Conservation (phyloP, 2,797 vertebrate genomes). For the Crenichthys baileyi region DNA sequence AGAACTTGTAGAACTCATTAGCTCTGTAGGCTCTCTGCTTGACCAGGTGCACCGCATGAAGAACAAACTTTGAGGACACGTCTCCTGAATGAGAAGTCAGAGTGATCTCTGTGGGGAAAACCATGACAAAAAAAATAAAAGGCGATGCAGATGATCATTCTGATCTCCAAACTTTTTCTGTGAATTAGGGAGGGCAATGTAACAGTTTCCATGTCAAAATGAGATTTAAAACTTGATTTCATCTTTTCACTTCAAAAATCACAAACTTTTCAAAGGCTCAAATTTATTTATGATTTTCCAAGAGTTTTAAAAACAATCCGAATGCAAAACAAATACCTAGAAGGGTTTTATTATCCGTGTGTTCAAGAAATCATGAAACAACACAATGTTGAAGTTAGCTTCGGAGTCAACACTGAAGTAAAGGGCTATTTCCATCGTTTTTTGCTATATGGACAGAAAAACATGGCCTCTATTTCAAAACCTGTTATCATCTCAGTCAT, state of each 20-base stretch:
- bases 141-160: background rate
- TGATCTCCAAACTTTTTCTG: background rate
- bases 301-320: background rate
- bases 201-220: no score
- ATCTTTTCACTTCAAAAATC: no score
- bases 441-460: background rate
- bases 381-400: background rate
- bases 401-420: background rate
- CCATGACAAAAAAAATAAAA: background rate
- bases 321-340: background rate
- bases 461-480: background rate
- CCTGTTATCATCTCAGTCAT: no score
- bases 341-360: background rate
- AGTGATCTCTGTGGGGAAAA: constrained; percentile 85
- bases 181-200: no score
- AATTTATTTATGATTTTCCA: no score
- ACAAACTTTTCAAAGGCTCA: no score
- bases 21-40: constrained; percentile 96
- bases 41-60: constrained; percentile 94
- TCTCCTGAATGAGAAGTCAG: constrained; percentile 92
- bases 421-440: background rate
- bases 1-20: constrained; percentile 99
- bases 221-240: no score
- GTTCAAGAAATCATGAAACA: background rate
- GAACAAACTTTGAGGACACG: constrained; percentile 96